Percentiles rank a stretch among this genome's conserved stretches.
Conservation (phyloP, 1,140 invertebrate species). For the Drosophila rufa region DNA sequence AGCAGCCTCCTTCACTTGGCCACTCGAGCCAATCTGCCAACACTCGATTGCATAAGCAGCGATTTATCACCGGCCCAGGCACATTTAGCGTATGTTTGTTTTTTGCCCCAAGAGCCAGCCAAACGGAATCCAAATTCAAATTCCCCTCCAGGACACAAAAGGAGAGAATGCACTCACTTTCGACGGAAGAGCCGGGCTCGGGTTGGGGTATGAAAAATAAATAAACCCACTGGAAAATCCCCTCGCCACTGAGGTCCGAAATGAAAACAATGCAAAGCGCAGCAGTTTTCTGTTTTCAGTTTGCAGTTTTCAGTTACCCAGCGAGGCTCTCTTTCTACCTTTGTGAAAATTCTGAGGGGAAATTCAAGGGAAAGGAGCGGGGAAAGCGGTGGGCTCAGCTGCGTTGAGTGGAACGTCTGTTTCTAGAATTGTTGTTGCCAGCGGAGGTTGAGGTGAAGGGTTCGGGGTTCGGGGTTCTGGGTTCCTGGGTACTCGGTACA, state of each 20-base stretch:
- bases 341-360: conserved; percentile 50
- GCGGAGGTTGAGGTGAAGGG: conserved; percentile 23
- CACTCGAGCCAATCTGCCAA: conserved; percentile 61
- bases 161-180: conserved; percentile 28
- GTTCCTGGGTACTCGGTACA: neutral
- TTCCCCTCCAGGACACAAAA: conserved; percentile 48
- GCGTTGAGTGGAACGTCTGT: conserved; percentile 80
- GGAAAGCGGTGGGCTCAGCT: conserved; percentile 58
- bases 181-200: neutral
- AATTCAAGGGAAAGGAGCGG: conserved; percentile 9
- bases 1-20: conserved; percentile 24
- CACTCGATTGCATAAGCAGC: conserved; percentile 50
- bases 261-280: conserved; percentile 78
- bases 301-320: conserved; percentile 52
- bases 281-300: conserved; percentile 72
- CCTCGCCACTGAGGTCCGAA: conserved; percentile 45
- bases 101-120: conserved; percentile 9
- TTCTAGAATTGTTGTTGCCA: conserved; percentile 74
- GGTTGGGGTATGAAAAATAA: conserved; percentile 45
- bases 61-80: conserved; percentile 67
- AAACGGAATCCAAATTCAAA: conserved; percentile 62
- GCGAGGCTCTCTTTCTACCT: conserved; percentile 56
- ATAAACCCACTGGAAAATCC: conserved; percentile 52
- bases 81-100: conserved; percentile 75
- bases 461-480: neutral